phyloP scores from a whole-genome alignment of 2,797 vertebrate species.

The Sebastes dallii region DNA sequence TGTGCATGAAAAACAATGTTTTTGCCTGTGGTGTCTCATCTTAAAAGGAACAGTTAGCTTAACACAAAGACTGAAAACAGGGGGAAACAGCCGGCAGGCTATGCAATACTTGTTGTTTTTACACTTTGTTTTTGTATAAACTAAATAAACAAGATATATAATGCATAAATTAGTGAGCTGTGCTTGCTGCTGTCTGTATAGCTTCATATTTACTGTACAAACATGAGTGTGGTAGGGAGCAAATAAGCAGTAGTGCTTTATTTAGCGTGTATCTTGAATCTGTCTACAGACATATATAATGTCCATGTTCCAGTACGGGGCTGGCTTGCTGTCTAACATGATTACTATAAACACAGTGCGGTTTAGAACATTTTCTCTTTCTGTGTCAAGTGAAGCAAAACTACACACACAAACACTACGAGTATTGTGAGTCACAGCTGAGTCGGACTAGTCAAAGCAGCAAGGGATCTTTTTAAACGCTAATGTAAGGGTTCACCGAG shows the following conservation, averaged over 20 bases:
- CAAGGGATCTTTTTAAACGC: constrained; percentile 13
- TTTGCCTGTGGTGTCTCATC: too few species aligned
- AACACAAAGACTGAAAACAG: too few species aligned
- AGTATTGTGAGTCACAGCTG: not conserved
- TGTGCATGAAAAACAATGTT: too few species aligned
- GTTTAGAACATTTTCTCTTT: constrained; percentile 11
- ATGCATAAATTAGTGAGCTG: not conserved
- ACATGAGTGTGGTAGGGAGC: not conserved
- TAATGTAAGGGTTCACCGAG: constrained; percentile 32
- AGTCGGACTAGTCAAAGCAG: constrained; percentile 6
- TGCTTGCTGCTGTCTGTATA: not conserved
- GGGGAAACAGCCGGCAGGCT: not conserved
- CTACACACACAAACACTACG: not conserved
- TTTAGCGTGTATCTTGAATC: not conserved
- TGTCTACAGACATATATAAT: constrained; percentile 8
- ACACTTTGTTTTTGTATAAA: not conserved
- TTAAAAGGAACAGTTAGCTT: too few species aligned
- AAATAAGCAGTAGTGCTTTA: not conserved
- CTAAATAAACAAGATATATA: not conserved
- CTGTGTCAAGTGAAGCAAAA: constrained; percentile 16
- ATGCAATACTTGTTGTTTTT: not conserved
- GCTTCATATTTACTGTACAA: not conserved
- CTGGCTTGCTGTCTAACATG: constrained; percentile 15
- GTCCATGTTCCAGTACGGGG: constrained; percentile 1
- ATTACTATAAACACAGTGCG: constrained; percentile 25